Evolutionary conservation across 2,888 invertebrate genomes (phyloP).

Genomic region (Metopia argyrocephala): DNA sequence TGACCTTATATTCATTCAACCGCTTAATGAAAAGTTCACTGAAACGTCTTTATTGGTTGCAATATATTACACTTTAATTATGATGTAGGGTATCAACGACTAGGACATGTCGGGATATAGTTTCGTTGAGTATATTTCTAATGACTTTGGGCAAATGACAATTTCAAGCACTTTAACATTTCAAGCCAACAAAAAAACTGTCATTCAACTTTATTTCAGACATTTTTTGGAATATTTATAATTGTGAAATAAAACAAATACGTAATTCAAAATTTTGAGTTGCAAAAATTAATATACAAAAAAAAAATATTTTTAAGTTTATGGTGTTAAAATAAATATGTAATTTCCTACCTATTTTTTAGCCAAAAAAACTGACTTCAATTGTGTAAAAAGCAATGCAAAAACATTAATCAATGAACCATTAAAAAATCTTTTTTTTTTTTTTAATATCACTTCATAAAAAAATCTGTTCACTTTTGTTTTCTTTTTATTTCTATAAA

Average conservation of each 20-base stretch:
- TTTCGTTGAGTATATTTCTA: too few species aligned
- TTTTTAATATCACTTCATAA: slow-evolving; percentile 32
- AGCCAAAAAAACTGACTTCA: neutral
- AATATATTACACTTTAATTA: too few species aligned
- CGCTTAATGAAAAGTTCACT: too few species aligned
- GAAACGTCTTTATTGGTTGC: too few species aligned
- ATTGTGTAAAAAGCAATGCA: too few species aligned
- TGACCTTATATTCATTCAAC: too few species aligned
- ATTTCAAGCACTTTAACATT: neutral
- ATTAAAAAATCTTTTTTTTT: slow-evolving; percentile 14
- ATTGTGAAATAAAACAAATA: neutral
- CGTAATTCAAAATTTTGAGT: neutral
- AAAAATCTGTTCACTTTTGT: neutral
- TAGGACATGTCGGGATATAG: too few species aligned
- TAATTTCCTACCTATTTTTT: neutral
- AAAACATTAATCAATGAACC: slow-evolving; percentile 33
- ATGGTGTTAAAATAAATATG: neutral
- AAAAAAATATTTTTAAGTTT: neutral
- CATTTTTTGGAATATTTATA: neutral
- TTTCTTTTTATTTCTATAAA: slow-evolving; percentile 3
- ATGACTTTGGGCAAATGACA: too few species aligned
- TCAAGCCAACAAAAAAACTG: neutral
- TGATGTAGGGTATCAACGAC: too few species aligned
- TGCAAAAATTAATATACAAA: neutral
- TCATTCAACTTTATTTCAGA: neutral